phyloP scores from a whole-genome alignment of 2,888 invertebrate species.

The Thymelicus sylvestris region DNA sequence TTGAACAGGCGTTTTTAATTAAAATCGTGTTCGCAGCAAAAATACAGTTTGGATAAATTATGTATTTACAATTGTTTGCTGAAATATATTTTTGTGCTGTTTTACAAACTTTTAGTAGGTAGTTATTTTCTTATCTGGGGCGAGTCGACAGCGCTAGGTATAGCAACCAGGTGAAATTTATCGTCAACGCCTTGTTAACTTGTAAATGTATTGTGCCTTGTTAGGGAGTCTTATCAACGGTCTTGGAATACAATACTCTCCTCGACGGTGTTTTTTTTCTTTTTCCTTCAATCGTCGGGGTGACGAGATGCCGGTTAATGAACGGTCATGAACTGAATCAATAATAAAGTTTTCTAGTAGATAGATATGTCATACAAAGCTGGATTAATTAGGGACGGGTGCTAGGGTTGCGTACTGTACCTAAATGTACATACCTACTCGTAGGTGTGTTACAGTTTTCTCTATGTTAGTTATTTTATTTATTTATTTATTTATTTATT shows the following conservation, averaged over 20 bases:
- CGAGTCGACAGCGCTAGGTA: conserved; percentile 35
- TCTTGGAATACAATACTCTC: conserved; percentile 38
- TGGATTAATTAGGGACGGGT: background rate
- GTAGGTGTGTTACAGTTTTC: too few relatives aligned
- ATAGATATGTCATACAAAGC: background rate
- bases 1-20: conserved; percentile 22
- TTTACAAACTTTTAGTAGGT: conserved; percentile 47
- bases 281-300: background rate
- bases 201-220: conserved; percentile 69
- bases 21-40: conserved; percentile 19
- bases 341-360: background rate
- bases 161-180: conserved; percentile 61
- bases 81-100: conserved; percentile 35
- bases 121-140: conserved; percentile 53
- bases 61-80: conserved; percentile 28
- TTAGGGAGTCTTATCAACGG: conserved; percentile 56
- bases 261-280: conserved; percentile 17
- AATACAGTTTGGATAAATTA: conserved; percentile 22
- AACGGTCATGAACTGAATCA: background rate
- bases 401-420: too few relatives aligned
- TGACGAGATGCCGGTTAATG: too few relatives aligned
- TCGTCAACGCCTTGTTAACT: conserved; percentile 67
- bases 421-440: too few relatives aligned
- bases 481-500: too few relatives aligned
- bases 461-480: too few relatives aligned